A percentile compares a stretch with the other conserved stretches of the same genome.
Evolutionary conservation across 2,113 vertebrate genomes (phyloP).

Genomic region (Lampris incognitus): DNA sequence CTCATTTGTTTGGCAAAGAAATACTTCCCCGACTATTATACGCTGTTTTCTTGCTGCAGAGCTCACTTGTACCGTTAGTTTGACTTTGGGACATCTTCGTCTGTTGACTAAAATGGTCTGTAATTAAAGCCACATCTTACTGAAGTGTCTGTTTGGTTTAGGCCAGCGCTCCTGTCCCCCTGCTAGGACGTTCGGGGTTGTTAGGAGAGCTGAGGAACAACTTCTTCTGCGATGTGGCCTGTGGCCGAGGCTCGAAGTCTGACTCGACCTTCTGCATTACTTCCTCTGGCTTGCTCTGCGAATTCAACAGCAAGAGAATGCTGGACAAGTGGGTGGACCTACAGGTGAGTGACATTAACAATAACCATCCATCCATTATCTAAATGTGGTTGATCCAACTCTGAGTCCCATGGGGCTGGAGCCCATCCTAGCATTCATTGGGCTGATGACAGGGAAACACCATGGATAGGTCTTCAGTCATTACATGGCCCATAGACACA

Average conservation of each 20-base stretch:
- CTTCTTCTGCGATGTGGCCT: constrained; percentile 93
- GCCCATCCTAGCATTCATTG: no score
- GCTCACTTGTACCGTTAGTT: no score
- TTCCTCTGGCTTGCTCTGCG: constrained; percentile 92
- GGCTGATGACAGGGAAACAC: no score
- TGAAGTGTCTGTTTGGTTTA: constrained; percentile 45
- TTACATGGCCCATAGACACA: no score
- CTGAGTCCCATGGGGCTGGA: no score
- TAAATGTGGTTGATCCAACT: no score
- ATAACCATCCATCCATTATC: no score
- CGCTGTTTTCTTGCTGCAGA: no score
- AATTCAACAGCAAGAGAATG: constrained; percentile 91
- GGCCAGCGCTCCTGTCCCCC: constrained; percentile 90
- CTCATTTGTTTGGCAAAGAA: no score
- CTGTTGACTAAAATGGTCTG: background rate
- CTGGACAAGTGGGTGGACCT: constrained; percentile 97
- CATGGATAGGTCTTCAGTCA: no score
- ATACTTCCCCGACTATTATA: no score
- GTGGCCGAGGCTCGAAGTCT: constrained; percentile 88
- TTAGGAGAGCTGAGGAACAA: constrained; percentile 95
- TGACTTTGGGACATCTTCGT: no score
- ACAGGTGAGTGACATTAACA: constrained; percentile 82
- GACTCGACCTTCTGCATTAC: constrained; percentile 96
- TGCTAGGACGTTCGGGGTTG: constrained; percentile 92
- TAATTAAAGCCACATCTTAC: background rate